Evolutionary conservation across 2,888 invertebrate species (phyloP).

Genomic region (Trichogramma evanescens): DNA sequence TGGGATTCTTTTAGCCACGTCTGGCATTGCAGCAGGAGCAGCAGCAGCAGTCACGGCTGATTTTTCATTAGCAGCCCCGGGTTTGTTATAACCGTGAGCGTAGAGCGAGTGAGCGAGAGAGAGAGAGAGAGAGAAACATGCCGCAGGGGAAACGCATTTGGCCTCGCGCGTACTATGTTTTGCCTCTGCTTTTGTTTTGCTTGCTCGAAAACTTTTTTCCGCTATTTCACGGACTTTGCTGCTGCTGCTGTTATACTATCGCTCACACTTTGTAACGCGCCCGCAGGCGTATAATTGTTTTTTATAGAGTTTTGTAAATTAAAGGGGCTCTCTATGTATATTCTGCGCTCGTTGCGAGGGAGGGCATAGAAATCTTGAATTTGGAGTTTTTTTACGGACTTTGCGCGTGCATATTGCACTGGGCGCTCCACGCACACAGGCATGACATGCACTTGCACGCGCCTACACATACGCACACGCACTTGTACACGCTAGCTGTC

Average conservation of each 20-base stretch:
- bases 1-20: constrained; percentile 1
- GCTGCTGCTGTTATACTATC: not conserved
- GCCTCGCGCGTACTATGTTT: not conserved
- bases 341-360: not conserved
- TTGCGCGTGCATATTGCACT: too few species aligned
- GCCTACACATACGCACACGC: too few species aligned
- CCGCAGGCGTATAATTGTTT: not conserved
- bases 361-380: constrained; percentile 2
- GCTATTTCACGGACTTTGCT: constrained; percentile 3
- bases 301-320: constrained; percentile 11
- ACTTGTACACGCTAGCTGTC: too few species aligned
- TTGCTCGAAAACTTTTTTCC: constrained; percentile 1
- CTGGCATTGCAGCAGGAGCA: too few species aligned
- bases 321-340: not conserved
- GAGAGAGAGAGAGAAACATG: not conserved
- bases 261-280: not conserved
- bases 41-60: constrained; percentile 8
- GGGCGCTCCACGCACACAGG: too few species aligned
- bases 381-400: not conserved
- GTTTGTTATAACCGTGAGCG: constrained; percentile 11
- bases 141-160: constrained; percentile 19
- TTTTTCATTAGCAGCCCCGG: constrained; percentile 14
- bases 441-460: too few species aligned
- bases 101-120: constrained; percentile 11
- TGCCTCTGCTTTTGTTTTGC: constrained; percentile 10